Evolutionary conservation across 2,888 invertebrate species (phyloP), one percentile per base, ranked within the genome.

Genomic region (Leucophenga montana): DNA sequence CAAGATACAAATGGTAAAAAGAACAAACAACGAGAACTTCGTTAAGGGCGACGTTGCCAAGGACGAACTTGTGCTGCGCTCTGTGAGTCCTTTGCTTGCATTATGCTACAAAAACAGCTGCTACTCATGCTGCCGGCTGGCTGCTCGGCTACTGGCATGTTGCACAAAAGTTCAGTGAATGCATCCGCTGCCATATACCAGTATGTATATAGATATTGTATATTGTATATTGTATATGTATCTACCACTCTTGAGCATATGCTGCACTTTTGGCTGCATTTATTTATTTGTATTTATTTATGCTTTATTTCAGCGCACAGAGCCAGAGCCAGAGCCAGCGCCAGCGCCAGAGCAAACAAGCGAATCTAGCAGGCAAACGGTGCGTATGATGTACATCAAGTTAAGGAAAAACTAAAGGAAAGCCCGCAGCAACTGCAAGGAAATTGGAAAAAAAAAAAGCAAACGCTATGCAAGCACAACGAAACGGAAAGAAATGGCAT

Each of bases 301-400:
- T 39, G 39, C 39, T 78, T 80, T 77, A 75, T 78, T 78, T 74
- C 70, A 39, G 39, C 39, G 39, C 39, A 11, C 9, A 5, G 11
- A 33, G 33, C n/a, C n/a, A n/a, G 27, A 27, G 27, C 27, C 27
- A 27, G 3, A 3, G 27, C 27, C 27, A 27, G 3, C 4, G 27
- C 27, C 27, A 27, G 27, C 4, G 27, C 27, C 27, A 11, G 39
- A 39, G 11, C 39, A 39, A 39, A 39, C 11, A 39, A 8, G 39
- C 39, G 11, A 8, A 11, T 39, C 39, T 5, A 11, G 14, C 71
- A 68, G 77, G 74, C 77, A 77, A 81, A 74, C 77, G 82, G 80
- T 79, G 80, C 80, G 80, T 72, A 81, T 80, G 80, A 80, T 80
- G 80, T 80, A 81, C 77, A 78, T 39, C 39, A 39, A 39, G 39